Evolutionary conservation across 2,888 invertebrate genomes (phyloP), one percentile per base, ranked within the genome.

Genomic region (Latrodectus hesperus): DNA sequence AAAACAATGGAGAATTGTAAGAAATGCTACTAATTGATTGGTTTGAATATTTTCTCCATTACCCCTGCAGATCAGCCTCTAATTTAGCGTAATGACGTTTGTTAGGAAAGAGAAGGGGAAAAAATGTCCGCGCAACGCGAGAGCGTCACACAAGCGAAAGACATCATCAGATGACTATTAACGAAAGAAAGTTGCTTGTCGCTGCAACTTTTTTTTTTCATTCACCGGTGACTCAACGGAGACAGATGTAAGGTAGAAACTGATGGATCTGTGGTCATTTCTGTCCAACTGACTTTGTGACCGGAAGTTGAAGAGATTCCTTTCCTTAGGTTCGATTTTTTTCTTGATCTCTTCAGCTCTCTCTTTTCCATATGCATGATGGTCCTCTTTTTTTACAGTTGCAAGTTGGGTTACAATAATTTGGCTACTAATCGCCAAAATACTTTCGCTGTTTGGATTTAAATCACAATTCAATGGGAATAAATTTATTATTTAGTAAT

Each of bases 111-210:
- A 38, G 38, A 64, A 51, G 38, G 26, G 49, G 55, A 60, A 49
- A 75, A 77, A 67, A 74, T 55, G n/a, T 55, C 67, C 11, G 14
- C 67, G 17, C 38, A 11, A 55, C 49, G 38, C 64, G 55, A 70
- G 70, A 52, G 49, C 70, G n/a, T 52, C 17, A 16, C 17, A 16
- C 11, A 49, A 14, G 67, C 4, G 38, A 6, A 38, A 38, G 38
- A n/a, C 53, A 86, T 86, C 86, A 81, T 86, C 81, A 86, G 81
- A 81, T 81, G 81, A 86, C 86, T 72, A 86, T 86, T 86, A 86
- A 86, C 74, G 74, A 9, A 60, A 55, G 16, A 49, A 17, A 38
- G 49, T 26, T 16, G n/a, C 76, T 67, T 83, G 83, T 83, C 64
- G 52, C 53, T 10, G 14, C 51, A 64, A 17, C 60, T 51, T 60